phyloP scores from a whole-genome alignment of 2,888 invertebrate species.

The Nineta flava region DNA sequence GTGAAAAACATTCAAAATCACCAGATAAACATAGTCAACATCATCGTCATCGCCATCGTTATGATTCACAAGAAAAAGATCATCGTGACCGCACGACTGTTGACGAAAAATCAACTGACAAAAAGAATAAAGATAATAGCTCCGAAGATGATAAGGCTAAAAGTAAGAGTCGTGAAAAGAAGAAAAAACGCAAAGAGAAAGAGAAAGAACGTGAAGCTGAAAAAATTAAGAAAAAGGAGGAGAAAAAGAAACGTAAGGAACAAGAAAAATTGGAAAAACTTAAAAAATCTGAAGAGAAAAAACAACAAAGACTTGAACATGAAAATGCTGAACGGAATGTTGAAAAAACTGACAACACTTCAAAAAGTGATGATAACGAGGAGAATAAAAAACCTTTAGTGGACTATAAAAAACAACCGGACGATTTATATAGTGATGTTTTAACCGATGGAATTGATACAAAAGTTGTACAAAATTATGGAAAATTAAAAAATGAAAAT shows the following conservation, averaged over 20 bases:
- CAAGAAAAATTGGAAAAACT: conserved; percentile 38
- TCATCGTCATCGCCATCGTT: conserved; percentile 11
- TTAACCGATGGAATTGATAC: conserved; percentile 36
- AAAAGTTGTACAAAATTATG: conserved; percentile 38
- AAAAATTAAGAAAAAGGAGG: conserved; percentile 27
- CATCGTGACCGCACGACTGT: conserved; percentile 23
- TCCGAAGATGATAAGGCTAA: conserved; percentile 18
- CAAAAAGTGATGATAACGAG: conserved; percentile 29
- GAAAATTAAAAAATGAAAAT: conserved; percentile 26
- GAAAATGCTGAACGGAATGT: conserved; percentile 20
- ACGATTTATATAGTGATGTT: conserved; percentile 37
- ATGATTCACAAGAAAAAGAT: conserved; percentile 10
- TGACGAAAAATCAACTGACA: conserved; percentile 14
- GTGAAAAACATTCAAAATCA: conserved; percentile 24
- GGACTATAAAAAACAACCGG: conserved; percentile 17
- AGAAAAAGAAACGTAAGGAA: conserved; percentile 34
- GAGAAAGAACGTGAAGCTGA: conserved; percentile 34
- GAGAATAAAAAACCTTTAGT: conserved; percentile 24
- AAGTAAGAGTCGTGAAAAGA: conserved; percentile 23
- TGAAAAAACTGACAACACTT: conserved; percentile 20
- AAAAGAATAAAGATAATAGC: conserved; percentile 26
- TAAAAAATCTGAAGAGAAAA: conserved; percentile 39
- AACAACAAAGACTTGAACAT: conserved; percentile 24
- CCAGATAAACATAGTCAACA: conserved; percentile 25
- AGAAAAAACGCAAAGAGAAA: conserved; percentile 35